These are phyloP conservation scores for Congeria kusceri DNA, from an alignment of 2,888 invertebrate genomes.

Conservation along the genomic window DNA sequence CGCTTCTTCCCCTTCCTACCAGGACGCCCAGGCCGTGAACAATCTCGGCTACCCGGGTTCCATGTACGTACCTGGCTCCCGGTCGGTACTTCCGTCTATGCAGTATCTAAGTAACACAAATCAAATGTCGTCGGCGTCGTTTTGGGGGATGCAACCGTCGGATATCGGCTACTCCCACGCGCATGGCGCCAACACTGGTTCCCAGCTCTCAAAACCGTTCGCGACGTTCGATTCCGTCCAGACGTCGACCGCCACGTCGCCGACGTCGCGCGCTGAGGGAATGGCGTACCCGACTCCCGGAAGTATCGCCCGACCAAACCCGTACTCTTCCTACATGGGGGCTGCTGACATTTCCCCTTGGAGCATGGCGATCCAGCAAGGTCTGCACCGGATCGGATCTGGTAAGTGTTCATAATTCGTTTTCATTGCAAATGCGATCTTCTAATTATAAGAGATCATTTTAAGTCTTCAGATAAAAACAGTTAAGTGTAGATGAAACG, in stretches of 20 bases:
- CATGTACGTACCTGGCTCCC: constrained; percentile 62
- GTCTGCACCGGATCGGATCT: constrained; percentile 62
- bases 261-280: constrained; percentile 42
- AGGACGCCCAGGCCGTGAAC: constrained; percentile 49
- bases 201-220: constrained; percentile 53
- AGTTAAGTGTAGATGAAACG: no score
- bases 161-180: constrained; percentile 57
- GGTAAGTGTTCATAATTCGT: constrained; percentile 30
- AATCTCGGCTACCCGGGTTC: constrained; percentile 58
- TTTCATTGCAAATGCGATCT: no score
- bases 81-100: constrained; percentile 61
- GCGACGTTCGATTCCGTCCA: constrained; percentile 52
- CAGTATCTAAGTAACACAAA: constrained; percentile 63
- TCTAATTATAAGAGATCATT: no score
- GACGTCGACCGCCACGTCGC: constrained; percentile 40
- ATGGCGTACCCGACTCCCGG: constrained; percentile 44
- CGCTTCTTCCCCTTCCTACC: constrained; percentile 50
- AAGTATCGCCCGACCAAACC: constrained; percentile 54
- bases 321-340: constrained; percentile 64
- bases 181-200: constrained; percentile 35
- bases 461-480: no score
- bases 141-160: constrained; percentile 63
- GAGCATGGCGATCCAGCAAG: constrained; percentile 67
- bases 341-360: constrained; percentile 59
- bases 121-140: constrained; percentile 57